Base-by-base conservation (phyloP, 2,113 vertebrate species). In the Merops nubicus region DNA sequence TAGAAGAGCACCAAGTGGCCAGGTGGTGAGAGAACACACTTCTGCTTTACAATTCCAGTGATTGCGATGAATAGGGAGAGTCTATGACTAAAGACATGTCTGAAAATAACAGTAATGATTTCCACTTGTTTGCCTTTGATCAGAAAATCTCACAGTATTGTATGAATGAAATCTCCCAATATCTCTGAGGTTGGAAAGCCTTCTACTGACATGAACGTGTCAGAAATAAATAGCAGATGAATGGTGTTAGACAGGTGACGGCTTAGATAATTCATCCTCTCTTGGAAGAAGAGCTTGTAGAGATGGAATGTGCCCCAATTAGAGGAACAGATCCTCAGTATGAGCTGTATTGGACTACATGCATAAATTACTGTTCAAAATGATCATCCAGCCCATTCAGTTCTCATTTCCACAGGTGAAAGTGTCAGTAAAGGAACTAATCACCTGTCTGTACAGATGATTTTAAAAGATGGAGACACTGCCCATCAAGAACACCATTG, bases 61-160 rank as follows among this genome's bases (percentile, higher is more conserved):
- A 97, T 96, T 96, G 89, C 48, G 0, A 92, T 97, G 96, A 97
- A 96, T 96, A 92, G 92, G 69, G 57, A 92, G 92, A 95, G 57
- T 73, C 88, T 94, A 40, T 75, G 92, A 93, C 89, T 94, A 94
- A 91, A 96, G 88, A 91, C 19, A 43, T 47, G 81, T 62, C 96
- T 97, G 92, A 94, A 95, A 97, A 97, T 95, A 94, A 94, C 95
- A 89, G 92, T 95, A 95, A 93, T 93, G 89, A 96, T 94, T 97
- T 94, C 93, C 56, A 88, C 87, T 97, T 97, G 70, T 82, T 18
- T 86, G 95, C 91, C 92, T 96, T 97, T 96, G 96, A 94, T 96
- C 93, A 96, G 88, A 80, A 73, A 95, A 79, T 96, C 91, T 95
- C 84, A 68, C 65, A 38, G 73, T 38, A 95, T 80, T 95, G 64